These are phyloP conservation scores for Drosophila lutescens DNA, from an alignment of 2,888 invertebrate genomes.

Conservation along the genomic window DNA sequence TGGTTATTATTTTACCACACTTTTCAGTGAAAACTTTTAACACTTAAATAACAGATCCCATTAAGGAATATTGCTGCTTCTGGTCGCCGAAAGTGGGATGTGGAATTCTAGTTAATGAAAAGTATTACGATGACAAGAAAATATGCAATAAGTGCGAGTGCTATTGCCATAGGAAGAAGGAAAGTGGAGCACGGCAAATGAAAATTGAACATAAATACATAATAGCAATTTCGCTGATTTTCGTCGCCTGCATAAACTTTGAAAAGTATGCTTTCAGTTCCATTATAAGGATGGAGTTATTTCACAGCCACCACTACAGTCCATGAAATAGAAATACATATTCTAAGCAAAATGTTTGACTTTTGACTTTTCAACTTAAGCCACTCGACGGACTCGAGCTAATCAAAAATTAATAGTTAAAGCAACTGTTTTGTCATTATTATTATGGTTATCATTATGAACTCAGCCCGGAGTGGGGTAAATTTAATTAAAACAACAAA, in stretches of 20 bases:
- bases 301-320: not conserved
- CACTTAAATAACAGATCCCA: not conserved
- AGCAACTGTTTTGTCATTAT: constrained; percentile 49
- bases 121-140: not conserved
- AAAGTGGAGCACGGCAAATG: too few relatives aligned
- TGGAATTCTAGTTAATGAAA: not conserved
- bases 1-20: too few relatives aligned
- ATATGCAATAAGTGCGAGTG: not conserved
- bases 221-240: not conserved
- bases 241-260: not conserved
- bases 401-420: constrained; percentile 39
- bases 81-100: not conserved
- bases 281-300: not conserved
- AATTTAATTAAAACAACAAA: constrained; percentile 74
- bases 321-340: not conserved
- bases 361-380: constrained; percentile 9
- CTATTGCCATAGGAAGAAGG: not conserved
- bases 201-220: too few relatives aligned
- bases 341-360: constrained; percentile 1
- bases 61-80: not conserved
- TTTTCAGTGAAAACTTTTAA: not conserved
- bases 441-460: constrained; percentile 45
- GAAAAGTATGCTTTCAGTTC: not conserved
- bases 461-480: constrained; percentile 34
- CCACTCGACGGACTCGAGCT: constrained; percentile 10